Base-by-base conservation (phyloP, 2,113 vertebrate genomes). In the Myiozetetes cayanensis region DNA sequence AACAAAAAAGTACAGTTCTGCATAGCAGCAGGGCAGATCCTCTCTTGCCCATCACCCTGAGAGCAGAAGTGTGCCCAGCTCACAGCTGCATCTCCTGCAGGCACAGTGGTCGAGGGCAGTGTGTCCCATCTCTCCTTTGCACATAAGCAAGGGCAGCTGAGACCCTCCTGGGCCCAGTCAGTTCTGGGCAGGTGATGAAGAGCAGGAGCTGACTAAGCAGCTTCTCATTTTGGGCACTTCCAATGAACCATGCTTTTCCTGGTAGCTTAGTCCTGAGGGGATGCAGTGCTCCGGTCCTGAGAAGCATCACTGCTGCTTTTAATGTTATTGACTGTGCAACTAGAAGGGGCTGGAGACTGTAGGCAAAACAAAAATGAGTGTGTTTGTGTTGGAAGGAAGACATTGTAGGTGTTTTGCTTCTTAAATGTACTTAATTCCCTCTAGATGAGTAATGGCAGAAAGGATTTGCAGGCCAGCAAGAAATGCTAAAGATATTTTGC, bases 31-130 rank as follows among this genome's bases (percentile, higher is more conserved):
- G 46, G 33, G 41, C 37, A 86, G 67, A 35, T 59, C 37, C 56
- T 2, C 0, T 76, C 85, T 77, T 74, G 15, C 23, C 53, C 31
- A 4, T 65, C 0, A 0, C 19, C 23, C 47, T 23, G 44, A 56
- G 25, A 46, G 47, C 65, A 71, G 85, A 74, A 59, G 24, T 0
- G 0, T 65, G 23, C 46, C 35, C 0, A 0, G 47, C 49, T 78
- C 43, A 22, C 30, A 73, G 61, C 65, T 53, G 37, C 3, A 1
- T 35, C 50, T 87, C 35, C 44, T 70, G 41, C 53, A 47, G 14
- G 16, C 1, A 1, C 28, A 41, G 49, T 28, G 33, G 63, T 50
- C 0, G 0, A 55, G 16, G 72, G 13, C 63, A 49, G n/a, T 0
- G 0, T 73, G 31, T 83, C 79, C 46, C 37, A 18, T 52, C 33